These are phyloP conservation scores for Pelusios castaneus DNA, from an alignment of 2,113 vertebrate genomes.

Conservation along the genomic window DNA sequence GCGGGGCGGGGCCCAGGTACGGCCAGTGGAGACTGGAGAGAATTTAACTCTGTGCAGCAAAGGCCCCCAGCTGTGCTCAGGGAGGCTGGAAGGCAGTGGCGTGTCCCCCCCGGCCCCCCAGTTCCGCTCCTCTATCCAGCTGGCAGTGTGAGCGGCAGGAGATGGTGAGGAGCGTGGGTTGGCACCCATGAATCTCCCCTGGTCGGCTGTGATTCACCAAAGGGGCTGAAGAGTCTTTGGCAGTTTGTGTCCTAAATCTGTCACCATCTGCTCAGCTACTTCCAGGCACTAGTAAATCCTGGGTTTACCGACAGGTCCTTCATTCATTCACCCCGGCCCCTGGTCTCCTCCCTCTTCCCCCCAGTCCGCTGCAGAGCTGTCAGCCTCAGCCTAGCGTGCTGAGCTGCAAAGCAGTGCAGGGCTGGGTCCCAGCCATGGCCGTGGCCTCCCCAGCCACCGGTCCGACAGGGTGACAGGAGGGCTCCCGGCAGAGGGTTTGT, in stretches of 20 bases:
- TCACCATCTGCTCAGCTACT: accelerated
- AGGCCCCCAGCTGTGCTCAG: not conserved
- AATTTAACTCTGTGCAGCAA: too few relatives aligned
- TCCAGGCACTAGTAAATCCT: not conserved
- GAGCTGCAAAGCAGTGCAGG: not conserved
- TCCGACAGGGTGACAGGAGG: not conserved
- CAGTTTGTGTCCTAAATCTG: not conserved
- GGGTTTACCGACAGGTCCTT: not conserved
- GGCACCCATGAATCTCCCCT: too few relatives aligned
- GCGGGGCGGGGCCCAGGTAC: too few relatives aligned
- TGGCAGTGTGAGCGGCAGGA: not conserved
- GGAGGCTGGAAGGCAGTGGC: not conserved
- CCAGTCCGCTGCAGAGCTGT: not conserved
- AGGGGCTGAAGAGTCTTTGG: not conserved
- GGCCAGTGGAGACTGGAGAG: not conserved
- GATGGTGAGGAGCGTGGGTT: accelerated
- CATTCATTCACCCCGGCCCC: not conserved
- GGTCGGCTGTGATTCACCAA: not conserved
- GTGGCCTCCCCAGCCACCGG: too few relatives aligned
- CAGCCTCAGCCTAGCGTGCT: too few relatives aligned
- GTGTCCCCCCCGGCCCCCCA: too few relatives aligned
- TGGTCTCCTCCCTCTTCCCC: not conserved
- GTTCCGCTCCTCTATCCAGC: accelerated
- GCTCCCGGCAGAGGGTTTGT: not conserved
- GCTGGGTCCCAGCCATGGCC: not conserved